Base-by-base conservation (phyloP, 2,888 invertebrate genomes). In the Odontocolon sp. region DNA sequence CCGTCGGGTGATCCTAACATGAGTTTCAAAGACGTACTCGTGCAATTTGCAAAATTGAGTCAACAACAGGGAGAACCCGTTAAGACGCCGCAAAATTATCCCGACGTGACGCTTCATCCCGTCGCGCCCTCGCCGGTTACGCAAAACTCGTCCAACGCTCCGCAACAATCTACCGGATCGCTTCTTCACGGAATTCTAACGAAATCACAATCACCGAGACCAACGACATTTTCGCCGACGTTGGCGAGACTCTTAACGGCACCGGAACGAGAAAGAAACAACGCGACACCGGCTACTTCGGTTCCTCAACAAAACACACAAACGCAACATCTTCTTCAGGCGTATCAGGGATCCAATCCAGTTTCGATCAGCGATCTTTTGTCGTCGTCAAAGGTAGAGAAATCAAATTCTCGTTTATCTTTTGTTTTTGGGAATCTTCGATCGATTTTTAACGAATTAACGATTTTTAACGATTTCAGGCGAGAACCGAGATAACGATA, bases 191-290 rank as follows among this genome's bases (percentile, higher is more conserved):
- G 95, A 40, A 95, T 95, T 83, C 91, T 96, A 67, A 95, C 95
- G 1, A 95, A 95, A 80, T 87, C 88, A 16, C 90, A 90, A 79
- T 88, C 90, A 14, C 90, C 90, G 38, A 91, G 93, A 85, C 92
- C 93, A 83, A 92, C 94, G 83, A 93, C 94, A 85, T 95, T 94
- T 91, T 95, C 96, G 85, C 96, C 96, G 80, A 96, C 96, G 84
- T 92, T 96, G 90, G 96, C 96, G 81, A 93, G 95, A 91, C 92
- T 96, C 83, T 92, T 96, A 85, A 96, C 96, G 80, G 95, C 95
- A 74, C 92, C 92, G 4, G 92, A 92, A 79, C 86, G 91, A 80
- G 90, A 90, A 38, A 84, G 90, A 82, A 88, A 78, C 61, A 82
- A 50, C 45, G 47, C 86, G 33, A 83, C 89, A 0, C 80, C 86